Conservation (phyloP, 2,113 vertebrate genomes). For the Barnardius zonarius region DNA sequence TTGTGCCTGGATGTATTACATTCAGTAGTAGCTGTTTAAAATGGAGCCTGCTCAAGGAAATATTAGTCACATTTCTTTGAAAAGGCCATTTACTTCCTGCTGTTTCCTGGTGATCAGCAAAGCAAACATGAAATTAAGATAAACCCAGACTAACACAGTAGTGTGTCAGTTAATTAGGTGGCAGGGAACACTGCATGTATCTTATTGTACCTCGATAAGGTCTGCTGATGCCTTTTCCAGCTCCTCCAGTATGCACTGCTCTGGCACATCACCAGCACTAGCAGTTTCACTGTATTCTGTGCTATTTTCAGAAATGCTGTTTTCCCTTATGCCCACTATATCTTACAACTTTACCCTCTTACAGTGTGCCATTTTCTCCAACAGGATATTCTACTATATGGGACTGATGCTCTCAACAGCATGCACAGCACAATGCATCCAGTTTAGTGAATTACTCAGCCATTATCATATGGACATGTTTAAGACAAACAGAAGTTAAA, state of each 20-base stretch:
- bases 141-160: background rate
- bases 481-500: background rate
- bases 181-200: background rate
- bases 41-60: background rate
- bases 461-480: background rate
- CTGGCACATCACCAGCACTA: background rate
- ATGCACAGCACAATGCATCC: background rate
- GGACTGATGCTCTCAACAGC: background rate
- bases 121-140: conserved; percentile 36
- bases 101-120: conserved; percentile 23
- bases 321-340: background rate
- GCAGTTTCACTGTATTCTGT: background rate
- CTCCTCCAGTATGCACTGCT: background rate
- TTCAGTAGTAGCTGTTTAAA: background rate
- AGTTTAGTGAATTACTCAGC: background rate
- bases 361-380: background rate
- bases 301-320: background rate
- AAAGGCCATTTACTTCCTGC: background rate
- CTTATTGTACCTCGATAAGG: background rate
- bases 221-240: background rate
- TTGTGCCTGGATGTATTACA: background rate
- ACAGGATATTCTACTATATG: background rate
- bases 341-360: background rate
- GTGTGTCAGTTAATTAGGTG: background rate
- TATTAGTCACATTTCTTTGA: background rate